Percentiles rank a stretch among this genome's conserved stretches.
Evolutionary conservation across 2,113 vertebrate genomes (phyloP).

Genomic region (Spilogale gracilis): DNA sequence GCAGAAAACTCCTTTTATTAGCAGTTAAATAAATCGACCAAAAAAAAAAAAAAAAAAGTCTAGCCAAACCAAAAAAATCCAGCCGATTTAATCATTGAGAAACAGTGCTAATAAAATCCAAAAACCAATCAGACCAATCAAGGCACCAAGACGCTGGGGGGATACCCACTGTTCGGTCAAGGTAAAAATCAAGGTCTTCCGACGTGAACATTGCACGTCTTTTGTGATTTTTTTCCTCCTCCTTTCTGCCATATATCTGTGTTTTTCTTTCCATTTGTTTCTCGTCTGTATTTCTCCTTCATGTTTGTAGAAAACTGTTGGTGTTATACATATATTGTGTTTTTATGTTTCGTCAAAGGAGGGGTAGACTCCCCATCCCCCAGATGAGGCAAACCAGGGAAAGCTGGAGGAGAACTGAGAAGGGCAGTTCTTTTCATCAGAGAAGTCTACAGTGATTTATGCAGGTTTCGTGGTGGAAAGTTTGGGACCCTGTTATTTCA

Average conservation of each 20-base stretch:
- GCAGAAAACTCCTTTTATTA: neutral
- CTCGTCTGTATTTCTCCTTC: neutral
- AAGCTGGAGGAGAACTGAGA: neutral
- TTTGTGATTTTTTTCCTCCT: neutral
- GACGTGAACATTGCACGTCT: constrained; percentile 50
- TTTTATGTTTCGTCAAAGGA: neutral
- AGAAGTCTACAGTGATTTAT: neutral
- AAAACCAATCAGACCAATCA: constrained; percentile 53
- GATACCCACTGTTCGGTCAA: constrained; percentile 61
- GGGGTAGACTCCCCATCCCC: neutral
- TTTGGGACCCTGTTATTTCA: constrained; percentile 20
- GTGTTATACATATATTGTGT: neutral
- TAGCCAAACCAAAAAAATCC: constrained; percentile 60
- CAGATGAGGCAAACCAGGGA: neutral
- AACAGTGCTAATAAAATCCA: constrained; percentile 61
- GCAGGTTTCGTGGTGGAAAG: neutral
- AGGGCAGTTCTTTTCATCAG: neutral
- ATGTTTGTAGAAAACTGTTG: constrained; percentile 3
- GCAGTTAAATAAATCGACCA: constrained; percentile 66
- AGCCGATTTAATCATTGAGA: constrained; percentile 66
- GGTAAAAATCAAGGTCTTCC: constrained; percentile 74
- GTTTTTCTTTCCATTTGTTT: neutral
- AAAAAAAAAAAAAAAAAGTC: neutral
- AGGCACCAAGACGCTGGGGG: constrained; percentile 74
- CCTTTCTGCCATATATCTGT: neutral